These are phyloP conservation scores for Griposia aprilina DNA, from an alignment of 2,888 invertebrate genomes.

Conservation along the genomic window DNA sequence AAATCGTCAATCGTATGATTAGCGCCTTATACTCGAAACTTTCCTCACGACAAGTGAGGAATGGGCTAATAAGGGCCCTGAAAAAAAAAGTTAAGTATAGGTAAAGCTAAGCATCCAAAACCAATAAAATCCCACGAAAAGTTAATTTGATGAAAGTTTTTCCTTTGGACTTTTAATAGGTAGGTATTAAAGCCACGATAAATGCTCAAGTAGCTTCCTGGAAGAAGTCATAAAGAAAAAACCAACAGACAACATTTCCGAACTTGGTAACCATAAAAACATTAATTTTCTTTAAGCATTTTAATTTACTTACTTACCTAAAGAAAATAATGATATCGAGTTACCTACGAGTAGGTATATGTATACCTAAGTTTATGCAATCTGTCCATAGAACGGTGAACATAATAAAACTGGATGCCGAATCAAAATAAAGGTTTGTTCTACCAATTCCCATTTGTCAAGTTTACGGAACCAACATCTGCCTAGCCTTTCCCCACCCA, in stretches of 20 bases:
- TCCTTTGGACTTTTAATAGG: not conserved
- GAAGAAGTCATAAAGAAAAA: constrained; percentile 37
- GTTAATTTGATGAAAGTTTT: too few relatives aligned
- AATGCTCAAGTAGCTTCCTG: constrained; percentile 44
- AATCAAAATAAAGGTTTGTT: not conserved
- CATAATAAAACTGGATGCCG: not conserved
- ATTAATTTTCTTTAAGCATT: constrained; percentile 10
- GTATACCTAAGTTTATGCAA: not conserved
- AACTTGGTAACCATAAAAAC: constrained; percentile 14
- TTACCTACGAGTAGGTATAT: not conserved
- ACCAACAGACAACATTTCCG: constrained; percentile 30
- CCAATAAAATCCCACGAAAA: too few relatives aligned
- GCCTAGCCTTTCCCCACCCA: not conserved
- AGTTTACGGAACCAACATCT: not conserved
- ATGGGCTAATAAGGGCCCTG: not conserved
- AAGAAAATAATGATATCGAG: not conserved
- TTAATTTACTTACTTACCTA: not conserved
- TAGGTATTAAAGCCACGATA: constrained; percentile 37
- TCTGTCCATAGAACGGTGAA: not conserved
- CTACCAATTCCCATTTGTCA: not conserved
- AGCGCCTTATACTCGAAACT: not conserved
- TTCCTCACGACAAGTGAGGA: not conserved
- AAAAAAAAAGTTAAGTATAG: not conserved
- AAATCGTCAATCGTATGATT: too few relatives aligned
- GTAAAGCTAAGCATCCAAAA: not conserved